Conservation (phyloP, 2,797 vertebrate species). For the Eulemur albifrons region DNA sequence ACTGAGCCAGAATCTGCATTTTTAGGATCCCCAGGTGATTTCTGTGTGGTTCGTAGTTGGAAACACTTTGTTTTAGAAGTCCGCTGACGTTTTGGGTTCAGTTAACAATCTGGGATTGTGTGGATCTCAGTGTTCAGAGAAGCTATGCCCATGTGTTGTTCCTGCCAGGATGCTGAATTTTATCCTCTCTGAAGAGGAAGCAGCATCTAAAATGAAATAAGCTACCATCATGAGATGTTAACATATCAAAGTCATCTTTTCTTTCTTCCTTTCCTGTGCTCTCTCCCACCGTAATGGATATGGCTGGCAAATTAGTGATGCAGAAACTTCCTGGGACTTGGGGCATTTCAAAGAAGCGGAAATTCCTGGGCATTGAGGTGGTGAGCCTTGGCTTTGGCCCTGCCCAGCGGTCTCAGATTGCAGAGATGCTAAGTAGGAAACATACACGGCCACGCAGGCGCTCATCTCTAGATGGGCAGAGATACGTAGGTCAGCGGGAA, state of each 20-base stretch:
- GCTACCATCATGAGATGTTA: slow-evolving; percentile 15
- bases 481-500: background rate
- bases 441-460: fast-evolving
- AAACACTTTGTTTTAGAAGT: background rate
- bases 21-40: background rate
- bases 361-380: slow-evolving; percentile 21
- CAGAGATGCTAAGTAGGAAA: slow-evolving; percentile 8
- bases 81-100: background rate
- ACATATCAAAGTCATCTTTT: slow-evolving; percentile 67
- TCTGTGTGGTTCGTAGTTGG: background rate
- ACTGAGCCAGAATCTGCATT: background rate
- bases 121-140: background rate
- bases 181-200: slow-evolving; percentile 25
- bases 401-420: background rate
- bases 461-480: background rate
- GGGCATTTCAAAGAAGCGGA: slow-evolving; percentile 53
- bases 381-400: background rate
- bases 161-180: slow-evolving; percentile 24
- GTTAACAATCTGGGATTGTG: background rate
- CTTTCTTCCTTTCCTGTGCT: slow-evolving; percentile 42
- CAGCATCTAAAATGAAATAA: slow-evolving; percentile 19
- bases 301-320: slow-evolving; percentile 32
- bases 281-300: slow-evolving; percentile 40
- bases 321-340: slow-evolving; percentile 52
- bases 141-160: background rate